Evolutionary conservation across 2,888 invertebrate genomes (phyloP), one percentile per base, ranked within the genome.

Genomic region (Keiferia lycopersicella): DNA sequence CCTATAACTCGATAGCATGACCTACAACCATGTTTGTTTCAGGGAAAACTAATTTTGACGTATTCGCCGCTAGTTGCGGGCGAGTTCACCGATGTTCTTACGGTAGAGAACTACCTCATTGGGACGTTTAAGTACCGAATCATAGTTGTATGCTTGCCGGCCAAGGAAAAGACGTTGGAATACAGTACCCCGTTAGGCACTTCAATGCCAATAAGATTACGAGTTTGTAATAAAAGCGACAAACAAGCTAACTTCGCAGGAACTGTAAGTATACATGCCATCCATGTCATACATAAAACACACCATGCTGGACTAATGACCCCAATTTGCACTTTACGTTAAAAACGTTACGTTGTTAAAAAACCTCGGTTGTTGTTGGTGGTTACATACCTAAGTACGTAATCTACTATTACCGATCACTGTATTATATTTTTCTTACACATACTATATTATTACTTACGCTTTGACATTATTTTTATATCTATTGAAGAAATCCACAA

Each of bases 11-110:
- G n/a, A n/a, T n/a, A n/a, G n/a, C n/a, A n/a, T n/a, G n/a, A n/a
- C n/a, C n/a, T n/a, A n/a, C n/a, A n/a, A 14, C 8, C 12, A 7
- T n/a, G 2, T 26, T n/a, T 56, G 56, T 81, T 81, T 39, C 77
- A 90, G 91, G 75, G 81, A 14, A 65, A 71, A 12, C 68, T 91
- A 20, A 64, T 70, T n/a, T 70, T 90, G 76, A 79, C 79, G 7
- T 91, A 85, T 69, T 84, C 87, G 8, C 91, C 91, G 0, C 71
- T 91, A 16, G 88, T 91, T 14, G 86, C 84, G 1, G 91, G 91
- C 0, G 79, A 82, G 57, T 72, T 73, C 0, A 77, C 84, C 57
- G 88, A 86, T 62, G 72, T 68, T 30, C 69, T 91, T 57, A 84
- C 83, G 71, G 80, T 91, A n/a, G 73, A 64, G 38, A 89, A 91